These are phyloP conservation scores for Brachypterus glaber DNA, from an alignment of 2,888 invertebrate species.

Conservation along the genomic window DNA sequence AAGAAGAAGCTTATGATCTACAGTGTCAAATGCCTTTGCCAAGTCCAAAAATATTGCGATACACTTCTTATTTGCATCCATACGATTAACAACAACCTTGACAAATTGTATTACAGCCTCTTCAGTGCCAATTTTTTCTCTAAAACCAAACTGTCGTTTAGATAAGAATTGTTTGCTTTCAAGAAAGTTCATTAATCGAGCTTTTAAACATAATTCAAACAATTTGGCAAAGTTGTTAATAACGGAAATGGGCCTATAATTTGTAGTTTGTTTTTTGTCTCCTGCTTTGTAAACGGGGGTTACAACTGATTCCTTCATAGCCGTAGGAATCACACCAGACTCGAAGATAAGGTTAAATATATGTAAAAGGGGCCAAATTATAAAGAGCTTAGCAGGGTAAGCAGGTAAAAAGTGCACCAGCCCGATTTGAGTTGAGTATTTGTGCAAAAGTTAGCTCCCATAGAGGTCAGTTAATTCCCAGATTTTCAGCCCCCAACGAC, in stretches of 20 bases:
- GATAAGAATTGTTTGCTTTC: slow-evolving; percentile 5
- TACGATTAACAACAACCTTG: slow-evolving; percentile 2
- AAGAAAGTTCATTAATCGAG: slow-evolving; percentile 4
- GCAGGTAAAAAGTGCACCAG: too few species aligned
- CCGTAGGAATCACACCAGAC: slow-evolving; percentile 8
- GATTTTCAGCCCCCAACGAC: too few species aligned
- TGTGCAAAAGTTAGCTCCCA: too few species aligned
- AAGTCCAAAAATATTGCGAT: not conserved
- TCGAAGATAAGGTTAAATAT: slow-evolving; percentile 7
- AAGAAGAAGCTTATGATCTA: too few species aligned
- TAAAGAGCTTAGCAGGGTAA: too few species aligned
- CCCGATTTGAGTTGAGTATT: too few species aligned
- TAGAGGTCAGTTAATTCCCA: too few species aligned
- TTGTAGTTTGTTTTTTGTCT: slow-evolving; percentile 1
- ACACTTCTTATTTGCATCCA: not conserved
- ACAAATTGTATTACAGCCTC: slow-evolving; percentile 8
- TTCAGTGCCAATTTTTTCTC: slow-evolving; percentile 9
- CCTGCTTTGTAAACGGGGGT: slow-evolving; percentile 8
- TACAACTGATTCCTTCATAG: slow-evolving; percentile 8
- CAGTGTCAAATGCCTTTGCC: too few species aligned
- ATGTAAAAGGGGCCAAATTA: slow-evolving; percentile 6
- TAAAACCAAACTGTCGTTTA: slow-evolving; percentile 10
- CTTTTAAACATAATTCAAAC: slow-evolving; percentile 7
- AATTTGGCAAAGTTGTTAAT: slow-evolving; percentile 5
- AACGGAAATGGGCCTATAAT: slow-evolving; percentile 3